Percentiles rank a stretch among this genome's conserved stretches.
Evolutionary conservation across 64 coral and sea anemone genomes (phyloP).

Genomic region (Platygyra sinensis): DNA sequence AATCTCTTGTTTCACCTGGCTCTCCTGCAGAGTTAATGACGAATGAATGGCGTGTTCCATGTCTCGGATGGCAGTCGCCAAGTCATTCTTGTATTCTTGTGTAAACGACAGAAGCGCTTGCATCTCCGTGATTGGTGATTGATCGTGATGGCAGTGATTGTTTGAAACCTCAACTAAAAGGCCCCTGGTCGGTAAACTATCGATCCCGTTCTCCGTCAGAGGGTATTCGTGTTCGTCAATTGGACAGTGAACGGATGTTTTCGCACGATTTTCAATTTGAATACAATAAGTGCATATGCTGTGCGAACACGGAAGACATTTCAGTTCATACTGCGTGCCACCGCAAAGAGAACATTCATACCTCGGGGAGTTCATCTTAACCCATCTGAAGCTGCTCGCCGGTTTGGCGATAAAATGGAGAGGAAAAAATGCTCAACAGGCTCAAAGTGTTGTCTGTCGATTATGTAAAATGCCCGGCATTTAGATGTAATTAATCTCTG

Average conservation of each 20-base stretch:
- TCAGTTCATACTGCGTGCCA: not conserved
- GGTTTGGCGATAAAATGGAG: not conserved
- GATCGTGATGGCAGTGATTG: not conserved
- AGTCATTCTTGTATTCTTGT: constrained; percentile 29
- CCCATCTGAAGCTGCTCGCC: not conserved
- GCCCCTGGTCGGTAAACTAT: constrained; percentile 8
- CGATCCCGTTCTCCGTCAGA: not conserved
- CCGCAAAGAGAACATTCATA: not conserved
- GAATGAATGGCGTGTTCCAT: constrained; percentile 30
- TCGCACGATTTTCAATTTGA: not conserved
- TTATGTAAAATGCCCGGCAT: too few relatives aligned
- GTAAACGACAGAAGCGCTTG: constrained; percentile 18
- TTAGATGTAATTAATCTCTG: too few relatives aligned
- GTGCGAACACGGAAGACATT: constrained; percentile 31
- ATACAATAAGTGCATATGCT: constrained; percentile 15
- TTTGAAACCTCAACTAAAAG: constrained; percentile 10
- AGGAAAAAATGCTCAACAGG: too few relatives aligned
- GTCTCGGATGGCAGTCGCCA: constrained; percentile 18
- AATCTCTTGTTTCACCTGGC: constrained; percentile 24
- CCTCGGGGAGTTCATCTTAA: not conserved
- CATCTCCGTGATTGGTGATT: constrained; percentile 2
- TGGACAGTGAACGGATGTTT: constrained; percentile 4
- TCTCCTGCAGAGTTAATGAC: constrained; percentile 20
- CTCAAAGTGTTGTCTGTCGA: too few relatives aligned
- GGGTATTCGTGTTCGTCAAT: not conserved